Evolutionary conservation across 1,140 invertebrate genomes (phyloP).

Genomic region (Carposina sasakii): DNA sequence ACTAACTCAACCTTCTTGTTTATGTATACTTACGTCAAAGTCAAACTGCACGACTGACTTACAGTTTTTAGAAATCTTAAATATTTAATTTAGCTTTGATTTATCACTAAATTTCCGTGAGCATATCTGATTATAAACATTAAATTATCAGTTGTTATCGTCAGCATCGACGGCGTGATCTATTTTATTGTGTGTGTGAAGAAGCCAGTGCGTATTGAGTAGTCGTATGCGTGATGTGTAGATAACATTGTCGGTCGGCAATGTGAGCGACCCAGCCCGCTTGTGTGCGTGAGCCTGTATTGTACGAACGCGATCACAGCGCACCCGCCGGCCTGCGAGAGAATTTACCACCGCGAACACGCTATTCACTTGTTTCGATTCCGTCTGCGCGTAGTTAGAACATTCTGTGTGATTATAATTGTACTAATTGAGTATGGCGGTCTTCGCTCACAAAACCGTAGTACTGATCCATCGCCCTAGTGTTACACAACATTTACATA

Average conservation of each 20-base stretch:
- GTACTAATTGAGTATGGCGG: conserved; percentile 68
- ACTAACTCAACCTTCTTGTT: no score
- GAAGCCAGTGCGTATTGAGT: no score
- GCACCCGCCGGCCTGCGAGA: conserved; percentile 47
- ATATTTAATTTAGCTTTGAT: no score
- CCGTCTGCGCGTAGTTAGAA: conserved; percentile 61
- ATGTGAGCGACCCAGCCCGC: conserved; percentile 15
- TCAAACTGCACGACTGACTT: conserved; percentile 7
- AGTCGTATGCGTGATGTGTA: not conserved
- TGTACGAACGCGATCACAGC: conserved; percentile 61
- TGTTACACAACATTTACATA: conserved; percentile 45
- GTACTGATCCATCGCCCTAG: conserved; percentile 45
- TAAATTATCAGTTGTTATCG: conserved; percentile 35
- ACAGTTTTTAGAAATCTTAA: no score
- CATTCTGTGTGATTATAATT: conserved; percentile 62
- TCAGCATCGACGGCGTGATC: conserved; percentile 25
- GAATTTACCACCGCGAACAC: conserved; percentile 63
- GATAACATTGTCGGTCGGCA: no score
- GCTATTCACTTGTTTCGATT: conserved; percentile 59
- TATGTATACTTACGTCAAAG: no score
- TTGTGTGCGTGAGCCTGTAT: conserved; percentile 50
- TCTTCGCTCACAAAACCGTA: conserved; percentile 51
- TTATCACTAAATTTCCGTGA: conserved; percentile 15
- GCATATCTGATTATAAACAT: conserved; percentile 32
- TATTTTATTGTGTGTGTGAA: conserved; percentile 37